These are phyloP conservation scores for Sympetrum striolatum DNA, from an alignment of 2,888 invertebrate genomes.

Conservation along the genomic window DNA sequence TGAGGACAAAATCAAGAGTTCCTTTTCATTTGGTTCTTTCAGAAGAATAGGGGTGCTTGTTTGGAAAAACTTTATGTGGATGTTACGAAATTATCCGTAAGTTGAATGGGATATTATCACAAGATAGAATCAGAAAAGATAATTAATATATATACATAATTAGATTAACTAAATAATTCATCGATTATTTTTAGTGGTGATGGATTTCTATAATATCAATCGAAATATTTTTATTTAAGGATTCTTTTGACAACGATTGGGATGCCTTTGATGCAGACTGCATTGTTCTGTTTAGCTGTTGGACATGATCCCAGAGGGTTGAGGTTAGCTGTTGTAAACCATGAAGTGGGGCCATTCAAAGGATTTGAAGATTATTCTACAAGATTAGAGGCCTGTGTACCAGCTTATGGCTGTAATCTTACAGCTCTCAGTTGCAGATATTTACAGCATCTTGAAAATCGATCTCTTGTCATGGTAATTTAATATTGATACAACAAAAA, in stretches of 20 bases:
- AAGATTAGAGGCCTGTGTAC: conserved; percentile 55
- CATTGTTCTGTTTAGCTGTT: conserved; percentile 86
- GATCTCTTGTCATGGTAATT: background rate
- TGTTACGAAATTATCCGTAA: conserved; percentile 84
- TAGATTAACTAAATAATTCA: background rate
- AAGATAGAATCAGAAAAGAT: background rate
- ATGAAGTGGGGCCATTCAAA: conserved; percentile 66
- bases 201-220: background rate
- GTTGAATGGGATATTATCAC: conserved; percentile 49
- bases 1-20: background rate
- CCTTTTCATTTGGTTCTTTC: conserved; percentile 51
- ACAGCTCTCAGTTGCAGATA: conserved; percentile 79
- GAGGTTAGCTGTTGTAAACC: conserved; percentile 79
- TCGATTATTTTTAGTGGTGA: too few species aligned
- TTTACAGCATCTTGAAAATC: conserved; percentile 71
- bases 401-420: conserved; percentile 67
- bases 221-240: conserved; percentile 59
- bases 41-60: conserved; percentile 81
- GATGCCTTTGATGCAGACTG: conserved; percentile 83
- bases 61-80: conserved; percentile 88
- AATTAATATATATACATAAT: background rate
- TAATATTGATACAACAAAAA: background rate
- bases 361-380: conserved; percentile 48
- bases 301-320: conserved; percentile 85
- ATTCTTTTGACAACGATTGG: conserved; percentile 85